phyloP scores from a whole-genome alignment of 1,140 invertebrate species.

The Drosophila baimaii region DNA sequence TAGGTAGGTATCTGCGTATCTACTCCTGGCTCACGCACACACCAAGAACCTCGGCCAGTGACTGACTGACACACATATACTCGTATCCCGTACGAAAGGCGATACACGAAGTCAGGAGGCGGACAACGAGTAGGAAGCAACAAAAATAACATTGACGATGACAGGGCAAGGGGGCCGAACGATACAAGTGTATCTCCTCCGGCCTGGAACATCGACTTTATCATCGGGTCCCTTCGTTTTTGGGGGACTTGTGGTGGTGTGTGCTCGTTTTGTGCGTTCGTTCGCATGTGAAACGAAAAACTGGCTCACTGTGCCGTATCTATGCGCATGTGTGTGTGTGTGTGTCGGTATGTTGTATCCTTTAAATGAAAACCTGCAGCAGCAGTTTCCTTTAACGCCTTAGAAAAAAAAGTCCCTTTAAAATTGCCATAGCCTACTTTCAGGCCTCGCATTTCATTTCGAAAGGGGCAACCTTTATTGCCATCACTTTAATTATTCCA shows the following conservation, averaged over 20 bases:
- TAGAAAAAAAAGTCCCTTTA: conserved; percentile 21
- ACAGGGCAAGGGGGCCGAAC: conserved; percentile 39
- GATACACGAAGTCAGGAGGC: conserved; percentile 38
- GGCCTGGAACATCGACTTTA: conserved; percentile 73
- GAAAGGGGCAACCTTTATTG: conserved; percentile 3
- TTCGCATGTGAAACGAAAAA: conserved; percentile 51
- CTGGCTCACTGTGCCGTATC: conserved; percentile 59
- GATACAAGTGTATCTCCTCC: conserved; percentile 79
- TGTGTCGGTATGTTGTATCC: conserved; percentile 41
- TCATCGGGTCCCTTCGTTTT: conserved; percentile 73
- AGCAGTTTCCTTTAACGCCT: conserved; percentile 3
- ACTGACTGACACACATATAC: conserved; percentile 81
- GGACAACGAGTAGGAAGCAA: conserved; percentile 72
- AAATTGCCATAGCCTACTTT: conserved; percentile 21
- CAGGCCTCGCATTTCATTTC: conserved; percentile 4
- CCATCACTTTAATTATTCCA: conserved; percentile 28
- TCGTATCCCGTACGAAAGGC: no score
- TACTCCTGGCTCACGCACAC: conserved; percentile 53
- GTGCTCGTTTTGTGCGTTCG: conserved; percentile 68
- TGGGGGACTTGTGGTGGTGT: conserved; percentile 36
- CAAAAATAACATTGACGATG: conserved; percentile 81
- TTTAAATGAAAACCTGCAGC: conserved; percentile 50
- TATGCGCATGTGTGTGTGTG: conserved; percentile 37
- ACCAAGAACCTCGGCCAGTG: conserved; percentile 54
- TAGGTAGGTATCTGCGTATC: conserved; percentile 71